A percentile compares a stretch with the other conserved stretches of the same genome.
Evolutionary conservation across 2,888 invertebrate genomes (phyloP).

Genomic region (Rotaria sp.): DNA sequence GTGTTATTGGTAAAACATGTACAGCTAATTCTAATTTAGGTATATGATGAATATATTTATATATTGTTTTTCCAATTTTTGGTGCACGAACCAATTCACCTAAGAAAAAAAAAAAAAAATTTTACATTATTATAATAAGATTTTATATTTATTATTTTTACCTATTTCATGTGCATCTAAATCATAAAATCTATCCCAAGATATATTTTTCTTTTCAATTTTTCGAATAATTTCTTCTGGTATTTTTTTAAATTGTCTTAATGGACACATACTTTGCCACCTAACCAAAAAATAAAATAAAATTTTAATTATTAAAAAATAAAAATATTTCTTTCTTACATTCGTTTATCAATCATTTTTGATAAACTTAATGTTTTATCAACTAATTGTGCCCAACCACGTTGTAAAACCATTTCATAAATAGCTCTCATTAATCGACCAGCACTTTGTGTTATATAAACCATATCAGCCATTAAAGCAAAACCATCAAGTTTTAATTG

Average conservation of each 20-base stretch:
- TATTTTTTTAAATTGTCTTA: conserved; percentile 91
- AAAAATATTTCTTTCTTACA: conserved; percentile 57
- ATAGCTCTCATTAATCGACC: conserved; percentile 87
- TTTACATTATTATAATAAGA: too few species aligned
- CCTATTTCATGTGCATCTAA: conserved; percentile 93
- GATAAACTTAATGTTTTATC: conserved; percentile 89
- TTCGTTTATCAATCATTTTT: conserved; percentile 95
- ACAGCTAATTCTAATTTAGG: conserved; percentile 90
- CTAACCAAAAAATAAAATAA: background rate
- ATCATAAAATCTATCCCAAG: conserved; percentile 73
- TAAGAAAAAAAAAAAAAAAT: background rate
- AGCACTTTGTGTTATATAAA: conserved; percentile 94
- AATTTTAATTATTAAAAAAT: background rate
- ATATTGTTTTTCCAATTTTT: conserved; percentile 82
- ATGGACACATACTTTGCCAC: conserved; percentile 98
- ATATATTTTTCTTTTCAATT: conserved; percentile 79
- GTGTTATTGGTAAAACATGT: conserved; percentile 92
- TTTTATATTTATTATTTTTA: background rate
- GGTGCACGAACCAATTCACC: conserved; percentile 77
- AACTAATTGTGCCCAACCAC: conserved; percentile 93
- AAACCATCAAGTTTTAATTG: conserved; percentile 95
- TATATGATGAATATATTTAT: conserved; percentile 82
- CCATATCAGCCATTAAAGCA: conserved; percentile 97
- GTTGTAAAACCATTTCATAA: conserved; percentile 82
- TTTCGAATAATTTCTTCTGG: conserved; percentile 92